Evolutionary conservation across 2,113 vertebrate genomes (phyloP).

Genomic region (Microcebus jonahi): DNA sequence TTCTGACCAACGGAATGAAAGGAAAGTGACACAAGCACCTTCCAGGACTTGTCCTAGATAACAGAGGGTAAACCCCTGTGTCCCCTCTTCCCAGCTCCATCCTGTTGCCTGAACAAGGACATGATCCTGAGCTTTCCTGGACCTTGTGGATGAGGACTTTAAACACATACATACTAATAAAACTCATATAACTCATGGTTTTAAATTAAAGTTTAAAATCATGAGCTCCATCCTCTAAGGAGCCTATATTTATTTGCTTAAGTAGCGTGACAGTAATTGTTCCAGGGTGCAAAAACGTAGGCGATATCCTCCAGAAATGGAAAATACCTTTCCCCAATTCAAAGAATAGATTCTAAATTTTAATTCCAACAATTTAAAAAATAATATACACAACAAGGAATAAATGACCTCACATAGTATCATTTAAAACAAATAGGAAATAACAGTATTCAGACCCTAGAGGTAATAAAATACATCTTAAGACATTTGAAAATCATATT

Average conservation of each 20-base stretch:
- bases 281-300: neutral
- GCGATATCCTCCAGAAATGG: neutral
- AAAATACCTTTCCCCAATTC: neutral
- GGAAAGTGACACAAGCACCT: neutral
- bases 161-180: neutral
- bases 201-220: neutral
- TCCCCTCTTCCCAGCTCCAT: rapidly evolving
- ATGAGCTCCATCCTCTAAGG: neutral
- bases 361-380: neutral
- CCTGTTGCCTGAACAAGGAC: neutral
- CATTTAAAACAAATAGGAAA: conserved; percentile 30
- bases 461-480: neutral
- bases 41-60: neutral
- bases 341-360: conserved; percentile 28
- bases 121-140: neutral
- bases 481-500: conserved; percentile 29
- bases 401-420: neutral
- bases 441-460: neutral
- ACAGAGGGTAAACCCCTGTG: rapidly evolving
- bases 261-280: neutral
- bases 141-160: neutral
- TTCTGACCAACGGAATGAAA: neutral
- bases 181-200: neutral
- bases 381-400: neutral
- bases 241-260: neutral